phyloP scores from a whole-genome alignment of 2,113 vertebrate genomes.

The Sylvia atricapilla region DNA sequence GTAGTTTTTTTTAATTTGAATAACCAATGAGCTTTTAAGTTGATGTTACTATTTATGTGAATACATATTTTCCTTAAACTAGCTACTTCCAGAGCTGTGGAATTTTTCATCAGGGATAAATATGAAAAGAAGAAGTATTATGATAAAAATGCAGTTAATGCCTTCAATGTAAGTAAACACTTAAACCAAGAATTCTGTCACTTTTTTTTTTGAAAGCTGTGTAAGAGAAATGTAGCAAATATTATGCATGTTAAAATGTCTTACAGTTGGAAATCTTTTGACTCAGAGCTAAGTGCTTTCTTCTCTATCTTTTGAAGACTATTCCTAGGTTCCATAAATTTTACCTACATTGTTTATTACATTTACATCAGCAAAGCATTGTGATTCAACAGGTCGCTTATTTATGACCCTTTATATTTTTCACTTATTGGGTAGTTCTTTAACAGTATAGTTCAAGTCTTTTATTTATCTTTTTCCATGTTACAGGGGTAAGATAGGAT shows the following conservation, averaged over 20 bases:
- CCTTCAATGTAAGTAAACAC: slow-evolving; percentile 85
- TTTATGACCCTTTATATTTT: not conserved
- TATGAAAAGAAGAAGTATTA: slow-evolving; percentile 98
- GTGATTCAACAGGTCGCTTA: not conserved
- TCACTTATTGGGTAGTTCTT: not conserved
- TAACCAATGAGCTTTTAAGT: not conserved
- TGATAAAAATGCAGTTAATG: slow-evolving; percentile 83
- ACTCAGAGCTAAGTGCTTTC: not conserved
- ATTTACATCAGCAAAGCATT: not conserved
- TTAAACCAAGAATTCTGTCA: not conserved
- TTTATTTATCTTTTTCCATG: not conserved
- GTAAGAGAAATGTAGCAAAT: not conserved
- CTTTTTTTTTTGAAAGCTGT: not conserved
- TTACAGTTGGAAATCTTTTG: not conserved
- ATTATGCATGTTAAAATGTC: not conserved
- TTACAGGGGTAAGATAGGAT: not conserved
- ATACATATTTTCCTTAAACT: slow-evolving; percentile 77
- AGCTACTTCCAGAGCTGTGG: slow-evolving; percentile 88
- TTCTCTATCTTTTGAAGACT: not conserved
- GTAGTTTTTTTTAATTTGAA: not conserved
- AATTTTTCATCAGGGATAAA: slow-evolving; percentile 99
- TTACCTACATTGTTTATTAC: fast-evolving
- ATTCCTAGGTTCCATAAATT: not conserved
- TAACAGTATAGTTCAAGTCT: not conserved
- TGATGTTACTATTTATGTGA: not conserved